phyloP scores from a whole-genome alignment of 2,888 invertebrate genomes.

The Andrena bicolor region DNA sequence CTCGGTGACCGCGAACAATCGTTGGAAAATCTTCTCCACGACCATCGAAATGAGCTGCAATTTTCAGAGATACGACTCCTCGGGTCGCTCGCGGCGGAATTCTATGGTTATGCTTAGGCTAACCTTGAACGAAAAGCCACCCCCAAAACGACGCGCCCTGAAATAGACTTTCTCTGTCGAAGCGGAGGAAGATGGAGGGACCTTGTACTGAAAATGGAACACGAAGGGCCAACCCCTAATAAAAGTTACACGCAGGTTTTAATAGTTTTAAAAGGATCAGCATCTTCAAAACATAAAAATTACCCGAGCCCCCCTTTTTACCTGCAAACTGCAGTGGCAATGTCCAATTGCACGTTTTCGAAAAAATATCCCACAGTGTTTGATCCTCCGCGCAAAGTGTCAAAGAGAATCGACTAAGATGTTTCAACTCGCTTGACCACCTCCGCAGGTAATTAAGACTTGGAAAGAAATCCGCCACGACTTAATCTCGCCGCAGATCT shows the following conservation, averaged over 20 bases:
- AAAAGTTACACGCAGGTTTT: neutral
- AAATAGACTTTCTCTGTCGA: neutral
- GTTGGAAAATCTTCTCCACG: slow-evolving; percentile 42
- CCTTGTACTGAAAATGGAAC: too few species aligned
- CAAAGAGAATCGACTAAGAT: too few species aligned
- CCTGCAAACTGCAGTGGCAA: too few species aligned
- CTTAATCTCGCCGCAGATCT: neutral
- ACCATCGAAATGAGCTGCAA: slow-evolving; percentile 42
- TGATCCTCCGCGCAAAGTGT: too few species aligned
- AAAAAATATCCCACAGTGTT: too few species aligned
- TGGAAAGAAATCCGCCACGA: neutral
- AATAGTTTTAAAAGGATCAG: too few species aligned
- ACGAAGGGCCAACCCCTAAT: neutral
- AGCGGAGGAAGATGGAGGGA: too few species aligned
- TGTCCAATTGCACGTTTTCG: too few species aligned
- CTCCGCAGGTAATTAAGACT: neutral
- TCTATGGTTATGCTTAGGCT: slow-evolving; percentile 8
- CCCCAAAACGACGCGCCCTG: neutral
- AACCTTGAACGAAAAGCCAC: slow-evolving; percentile 20
- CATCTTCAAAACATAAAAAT: too few species aligned
- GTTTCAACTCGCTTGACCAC: neutral
- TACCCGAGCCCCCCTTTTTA: too few species aligned
- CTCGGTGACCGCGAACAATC: slow-evolving; percentile 53
- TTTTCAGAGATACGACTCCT: slow-evolving; percentile 27
- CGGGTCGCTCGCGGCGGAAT: slow-evolving; percentile 3